Evolutionary conservation across 2,797 vertebrate species (phyloP).

Genomic region (Rhabdomys pumilio): DNA sequence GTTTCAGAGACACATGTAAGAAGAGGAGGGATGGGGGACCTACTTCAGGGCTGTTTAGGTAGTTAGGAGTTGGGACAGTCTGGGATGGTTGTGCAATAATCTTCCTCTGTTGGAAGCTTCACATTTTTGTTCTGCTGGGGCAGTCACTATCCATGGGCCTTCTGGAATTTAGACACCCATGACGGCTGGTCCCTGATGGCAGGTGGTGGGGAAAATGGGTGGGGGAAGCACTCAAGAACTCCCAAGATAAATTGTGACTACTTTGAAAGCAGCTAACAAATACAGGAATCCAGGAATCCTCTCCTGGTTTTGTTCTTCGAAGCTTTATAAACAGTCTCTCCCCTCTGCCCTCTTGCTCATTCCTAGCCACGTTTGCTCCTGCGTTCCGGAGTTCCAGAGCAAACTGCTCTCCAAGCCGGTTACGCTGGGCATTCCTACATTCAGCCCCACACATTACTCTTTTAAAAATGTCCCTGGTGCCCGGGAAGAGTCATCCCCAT

Average conservation of each 20-base stretch:
- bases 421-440: not conserved
- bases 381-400: not conserved
- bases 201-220: not conserved
- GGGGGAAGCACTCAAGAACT: not conserved
- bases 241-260: not conserved
- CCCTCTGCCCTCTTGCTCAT: not conserved
- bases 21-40: not conserved
- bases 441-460: not conserved
- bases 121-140: not conserved
- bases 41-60: not conserved
- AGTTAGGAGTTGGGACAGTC: not conserved
- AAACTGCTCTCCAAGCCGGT: not conserved
- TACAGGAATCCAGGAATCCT: not conserved
- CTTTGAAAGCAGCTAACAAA: not conserved
- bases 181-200: not conserved
- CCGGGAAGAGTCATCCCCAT: not conserved
- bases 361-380: not conserved
- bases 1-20: not conserved
- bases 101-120: not conserved
- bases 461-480: not conserved
- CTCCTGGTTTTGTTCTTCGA: not conserved
- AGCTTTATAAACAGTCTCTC: not conserved
- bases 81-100: too few relatives aligned
- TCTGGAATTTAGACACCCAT: not conserved
- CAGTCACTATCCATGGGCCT: not conserved